Percentiles rank a stretch among this genome's conserved stretches.
Conservation (phyloP, 2,797 vertebrate species). For the Thamnophis elegans region DNA sequence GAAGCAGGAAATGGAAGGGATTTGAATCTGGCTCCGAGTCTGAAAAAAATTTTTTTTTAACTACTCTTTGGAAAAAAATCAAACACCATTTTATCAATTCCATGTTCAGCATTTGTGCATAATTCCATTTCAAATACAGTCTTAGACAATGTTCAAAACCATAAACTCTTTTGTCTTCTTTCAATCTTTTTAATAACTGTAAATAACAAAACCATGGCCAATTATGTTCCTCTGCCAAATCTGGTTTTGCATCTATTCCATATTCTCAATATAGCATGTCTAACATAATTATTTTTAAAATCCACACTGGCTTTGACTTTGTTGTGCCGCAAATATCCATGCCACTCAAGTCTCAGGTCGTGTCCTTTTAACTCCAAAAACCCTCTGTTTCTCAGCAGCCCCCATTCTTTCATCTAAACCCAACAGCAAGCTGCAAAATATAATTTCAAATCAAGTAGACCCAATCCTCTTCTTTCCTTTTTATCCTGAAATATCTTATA, state of each 20-base stretch:
- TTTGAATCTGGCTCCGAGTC: conserved; percentile 27
- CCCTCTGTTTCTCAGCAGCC: not conserved
- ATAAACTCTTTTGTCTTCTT: not conserved
- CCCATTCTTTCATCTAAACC: not conserved
- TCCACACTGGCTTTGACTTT: not conserved
- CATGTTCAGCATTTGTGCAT: not conserved
- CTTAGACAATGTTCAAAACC: not conserved
- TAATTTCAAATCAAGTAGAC: not conserved
- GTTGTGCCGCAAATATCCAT: not conserved
- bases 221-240: not conserved
- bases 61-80: conserved; percentile 3
- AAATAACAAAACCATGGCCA: not conserved
- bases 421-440: not conserved
- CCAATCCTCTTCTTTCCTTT: not conserved
- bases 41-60: conserved; percentile 4
- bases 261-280: not conserved
- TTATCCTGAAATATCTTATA: not conserved
- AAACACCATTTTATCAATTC: conserved; percentile 18
- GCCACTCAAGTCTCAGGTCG: not conserved
- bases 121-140: not conserved
- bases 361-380: not conserved
- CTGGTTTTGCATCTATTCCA: not conserved
- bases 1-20: conserved; percentile 35
- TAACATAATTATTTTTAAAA: not conserved
- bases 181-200: not conserved